A percentile compares a stretch with the other conserved stretches of the same genome.
Conservation (phyloP, 2,797 vertebrate genomes). For the Syngnathus acus region DNA sequence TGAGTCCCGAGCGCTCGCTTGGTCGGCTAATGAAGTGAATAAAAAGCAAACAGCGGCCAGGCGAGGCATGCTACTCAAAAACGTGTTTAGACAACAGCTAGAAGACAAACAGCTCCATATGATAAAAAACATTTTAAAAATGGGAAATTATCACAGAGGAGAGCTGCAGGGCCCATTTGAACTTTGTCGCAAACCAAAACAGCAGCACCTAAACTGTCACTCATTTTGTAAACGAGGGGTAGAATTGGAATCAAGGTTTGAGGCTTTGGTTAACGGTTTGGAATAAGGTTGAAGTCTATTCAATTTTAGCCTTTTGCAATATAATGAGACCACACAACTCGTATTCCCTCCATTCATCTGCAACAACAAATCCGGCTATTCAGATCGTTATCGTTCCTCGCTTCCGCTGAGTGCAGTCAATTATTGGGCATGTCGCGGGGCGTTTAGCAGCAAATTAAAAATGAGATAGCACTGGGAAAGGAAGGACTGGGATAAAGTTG, state of each 20-base stretch:
- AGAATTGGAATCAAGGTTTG: no score
- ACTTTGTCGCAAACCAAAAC: no score
- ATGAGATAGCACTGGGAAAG: constrained; percentile 56
- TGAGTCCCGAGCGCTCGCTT: constrained; percentile 40
- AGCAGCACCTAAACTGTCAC: no score
- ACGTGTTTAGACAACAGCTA: constrained; percentile 10
- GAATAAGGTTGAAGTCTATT: no score
- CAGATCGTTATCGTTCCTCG: constrained; percentile 66
- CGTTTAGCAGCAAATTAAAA: constrained; percentile 76
- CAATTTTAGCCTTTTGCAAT: constrained; percentile 9
- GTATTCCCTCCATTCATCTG: constrained; percentile 43
- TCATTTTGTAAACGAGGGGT: no score
- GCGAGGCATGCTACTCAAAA: constrained; percentile 55
- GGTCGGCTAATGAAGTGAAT: constrained; percentile 58
- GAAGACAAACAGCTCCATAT: constrained; percentile 8
- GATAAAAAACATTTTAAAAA: no score
- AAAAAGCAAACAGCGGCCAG: constrained; percentile 44
- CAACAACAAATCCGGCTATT: constrained; percentile 55
- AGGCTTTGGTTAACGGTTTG: no score
- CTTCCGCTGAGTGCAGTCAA: constrained; percentile 61
- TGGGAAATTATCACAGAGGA: no score
- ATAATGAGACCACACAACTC: constrained; percentile 22
- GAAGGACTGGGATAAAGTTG: constrained; percentile 57
- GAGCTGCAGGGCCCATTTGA: neutral
- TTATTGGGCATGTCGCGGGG: constrained; percentile 66